These are phyloP conservation scores for Ammodytes marinus DNA, from an alignment of 2,113 vertebrate species.

Conservation along the genomic window DNA sequence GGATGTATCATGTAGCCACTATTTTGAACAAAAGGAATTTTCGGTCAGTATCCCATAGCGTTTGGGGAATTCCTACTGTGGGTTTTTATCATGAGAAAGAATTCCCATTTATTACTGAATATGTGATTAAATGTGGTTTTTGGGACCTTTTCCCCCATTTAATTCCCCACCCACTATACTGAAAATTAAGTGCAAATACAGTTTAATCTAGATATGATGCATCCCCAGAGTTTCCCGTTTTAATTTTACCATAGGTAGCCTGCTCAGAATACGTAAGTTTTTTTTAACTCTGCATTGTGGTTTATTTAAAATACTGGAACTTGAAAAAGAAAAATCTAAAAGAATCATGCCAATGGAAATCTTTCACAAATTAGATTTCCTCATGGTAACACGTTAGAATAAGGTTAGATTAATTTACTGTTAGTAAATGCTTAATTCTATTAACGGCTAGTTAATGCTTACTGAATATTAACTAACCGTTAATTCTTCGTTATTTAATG, in stretches of 20 bases:
- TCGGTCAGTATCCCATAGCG: neutral
- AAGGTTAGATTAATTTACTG: too few species aligned
- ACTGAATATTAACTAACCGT: too few species aligned
- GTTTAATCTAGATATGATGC: slow-evolving; percentile 27
- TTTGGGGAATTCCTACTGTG: neutral
- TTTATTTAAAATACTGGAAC: slow-evolving; percentile 56
- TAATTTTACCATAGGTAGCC: slow-evolving; percentile 54
- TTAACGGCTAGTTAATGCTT: too few species aligned
- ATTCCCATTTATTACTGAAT: neutral
- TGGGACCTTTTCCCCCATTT: neutral
- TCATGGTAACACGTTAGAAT: too few species aligned
- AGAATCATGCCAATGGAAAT: slow-evolving; percentile 33
- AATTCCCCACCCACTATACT: neutral
- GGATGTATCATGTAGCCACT: slow-evolving; percentile 40
- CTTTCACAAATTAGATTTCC: slow-evolving; percentile 36
- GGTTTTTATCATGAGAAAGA: neutral
- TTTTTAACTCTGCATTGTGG: slow-evolving; percentile 36
- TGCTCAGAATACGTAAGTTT: slow-evolving; percentile 58
- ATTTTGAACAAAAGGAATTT: slow-evolving; percentile 13
- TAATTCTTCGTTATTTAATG: too few species aligned
- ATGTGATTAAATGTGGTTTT: slow-evolving; percentile 5
- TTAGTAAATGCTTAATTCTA: too few species aligned
- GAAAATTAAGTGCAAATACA: slow-evolving; percentile 10
- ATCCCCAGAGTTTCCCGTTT: slow-evolving; percentile 55
- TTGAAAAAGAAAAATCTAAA: slow-evolving; percentile 13